These are phyloP conservation scores for Dermatophagoides farinae DNA, from an alignment of 1,140 invertebrate species.

Conservation along the genomic window DNA sequence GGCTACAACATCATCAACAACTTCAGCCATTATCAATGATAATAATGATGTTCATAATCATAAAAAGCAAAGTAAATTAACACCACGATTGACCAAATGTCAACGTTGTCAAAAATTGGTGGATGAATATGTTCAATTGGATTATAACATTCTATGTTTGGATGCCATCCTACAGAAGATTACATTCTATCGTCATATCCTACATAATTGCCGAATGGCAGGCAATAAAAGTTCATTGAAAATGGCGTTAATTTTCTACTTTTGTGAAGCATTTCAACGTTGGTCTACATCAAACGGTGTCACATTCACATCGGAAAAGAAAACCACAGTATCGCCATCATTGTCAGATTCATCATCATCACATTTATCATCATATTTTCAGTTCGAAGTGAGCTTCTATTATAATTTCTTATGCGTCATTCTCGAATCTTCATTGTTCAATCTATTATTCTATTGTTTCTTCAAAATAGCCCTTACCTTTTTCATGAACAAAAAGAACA, in stretches of 20 bases:
- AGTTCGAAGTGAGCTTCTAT: conserved; percentile 14
- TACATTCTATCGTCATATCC: conserved; percentile 14
- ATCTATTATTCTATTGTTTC: conserved; percentile 7
- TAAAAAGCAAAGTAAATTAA: not conserved
- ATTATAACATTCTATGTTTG: conserved; percentile 13
- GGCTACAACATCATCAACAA: too few relatives aligned
- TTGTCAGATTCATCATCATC: not conserved
- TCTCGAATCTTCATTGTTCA: not conserved
- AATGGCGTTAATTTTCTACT: conserved; percentile 7
- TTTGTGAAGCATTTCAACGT: conserved; percentile 13
- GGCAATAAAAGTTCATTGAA: conserved; percentile 5
- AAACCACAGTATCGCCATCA: not conserved
- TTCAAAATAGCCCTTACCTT: not conserved
- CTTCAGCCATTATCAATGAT: too few relatives aligned
- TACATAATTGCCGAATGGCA: conserved; percentile 6
- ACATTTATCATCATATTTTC: not conserved
- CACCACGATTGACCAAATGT: conserved; percentile 11
- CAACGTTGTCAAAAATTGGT: conserved; percentile 8
- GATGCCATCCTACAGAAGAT: conserved; percentile 14
- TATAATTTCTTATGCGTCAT: not conserved
- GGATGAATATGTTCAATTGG: conserved; percentile 15
- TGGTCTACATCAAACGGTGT: conserved; percentile 9
- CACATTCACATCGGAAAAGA: not conserved
- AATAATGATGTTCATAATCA: not conserved
- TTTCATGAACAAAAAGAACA: not conserved